These are phyloP conservation scores for Anarsia innoxiella DNA, from an alignment of 2,888 invertebrate genomes.

Conservation along the genomic window DNA sequence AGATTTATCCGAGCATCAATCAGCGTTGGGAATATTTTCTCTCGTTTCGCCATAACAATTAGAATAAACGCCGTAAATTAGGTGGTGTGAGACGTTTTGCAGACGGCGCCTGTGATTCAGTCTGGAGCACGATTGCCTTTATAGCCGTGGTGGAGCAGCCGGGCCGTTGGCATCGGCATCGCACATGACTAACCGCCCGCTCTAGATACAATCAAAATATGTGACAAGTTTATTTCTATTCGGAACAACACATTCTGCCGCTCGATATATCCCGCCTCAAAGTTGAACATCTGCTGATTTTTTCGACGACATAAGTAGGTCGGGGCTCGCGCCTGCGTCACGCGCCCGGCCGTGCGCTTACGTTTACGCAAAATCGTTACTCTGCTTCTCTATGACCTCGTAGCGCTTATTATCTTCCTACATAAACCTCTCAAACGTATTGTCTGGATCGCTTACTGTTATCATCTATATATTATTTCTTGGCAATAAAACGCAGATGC, in stretches of 20 bases:
- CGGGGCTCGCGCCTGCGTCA: constrained; percentile 71
- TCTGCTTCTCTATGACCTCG: constrained; percentile 38
- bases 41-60: constrained; percentile 20
- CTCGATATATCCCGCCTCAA: constrained; percentile 66
- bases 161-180: constrained; percentile 70
- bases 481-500: too few relatives aligned
- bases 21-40: constrained; percentile 5
- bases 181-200: constrained; percentile 72
- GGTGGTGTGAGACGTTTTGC: constrained; percentile 69
- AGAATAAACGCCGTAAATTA: constrained; percentile 46
- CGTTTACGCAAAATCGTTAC: constrained; percentile 65
- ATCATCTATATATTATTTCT: too few relatives aligned
- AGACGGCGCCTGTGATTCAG: constrained; percentile 74
- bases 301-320: constrained; percentile 73
- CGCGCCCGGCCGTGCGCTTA: constrained; percentile 46
- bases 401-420: constrained; percentile 20
- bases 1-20: too few relatives aligned
- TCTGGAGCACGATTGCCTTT: constrained; percentile 67
- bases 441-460: too few relatives aligned
- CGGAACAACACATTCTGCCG: constrained; percentile 68
- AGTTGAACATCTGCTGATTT: constrained; percentile 72
- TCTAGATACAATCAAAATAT: constrained; percentile 75
- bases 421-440: too few relatives aligned
- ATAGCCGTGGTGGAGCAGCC: constrained; percentile 58
- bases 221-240: constrained; percentile 76